phyloP scores from a whole-genome alignment of 2,797 vertebrate species.

The Mareca strepera region DNA sequence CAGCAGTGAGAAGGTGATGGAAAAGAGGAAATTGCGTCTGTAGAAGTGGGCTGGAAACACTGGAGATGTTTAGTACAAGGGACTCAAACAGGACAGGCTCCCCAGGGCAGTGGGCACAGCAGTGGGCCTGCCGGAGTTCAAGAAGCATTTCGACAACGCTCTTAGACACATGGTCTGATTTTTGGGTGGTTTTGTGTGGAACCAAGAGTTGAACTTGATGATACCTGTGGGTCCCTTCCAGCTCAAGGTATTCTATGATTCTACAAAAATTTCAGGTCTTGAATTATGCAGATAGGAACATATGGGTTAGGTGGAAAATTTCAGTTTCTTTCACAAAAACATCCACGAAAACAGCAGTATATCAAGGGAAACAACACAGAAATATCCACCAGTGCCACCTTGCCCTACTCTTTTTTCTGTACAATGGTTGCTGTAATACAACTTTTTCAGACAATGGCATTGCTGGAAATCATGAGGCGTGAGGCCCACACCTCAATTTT shows the following conservation, averaged over 20 bases:
- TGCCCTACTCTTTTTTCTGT: background rate
- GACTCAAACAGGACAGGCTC: background rate
- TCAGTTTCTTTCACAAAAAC: background rate
- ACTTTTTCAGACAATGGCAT: background rate
- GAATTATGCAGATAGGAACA: rapidly evolving
- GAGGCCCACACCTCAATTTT: background rate
- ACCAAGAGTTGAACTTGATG: background rate
- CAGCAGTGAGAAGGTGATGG: background rate
- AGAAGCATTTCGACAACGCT: background rate
- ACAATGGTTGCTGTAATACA: background rate
- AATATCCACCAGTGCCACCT: background rate
- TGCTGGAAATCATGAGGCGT: background rate
- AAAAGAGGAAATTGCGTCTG: background rate
- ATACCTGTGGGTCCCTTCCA: background rate
- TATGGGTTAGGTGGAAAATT: background rate
- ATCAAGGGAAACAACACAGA: background rate
- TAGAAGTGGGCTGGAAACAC: background rate
- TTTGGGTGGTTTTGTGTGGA: background rate
- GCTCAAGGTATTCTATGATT: background rate
- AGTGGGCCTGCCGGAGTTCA: background rate
- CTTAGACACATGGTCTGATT: background rate
- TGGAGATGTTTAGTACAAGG: background rate
- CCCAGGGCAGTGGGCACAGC: background rate
- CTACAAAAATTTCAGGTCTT: background rate
- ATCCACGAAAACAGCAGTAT: background rate